Evolutionary conservation across 1,140 invertebrate genomes (phyloP).

Genomic region (Drosophila littoralis): DNA sequence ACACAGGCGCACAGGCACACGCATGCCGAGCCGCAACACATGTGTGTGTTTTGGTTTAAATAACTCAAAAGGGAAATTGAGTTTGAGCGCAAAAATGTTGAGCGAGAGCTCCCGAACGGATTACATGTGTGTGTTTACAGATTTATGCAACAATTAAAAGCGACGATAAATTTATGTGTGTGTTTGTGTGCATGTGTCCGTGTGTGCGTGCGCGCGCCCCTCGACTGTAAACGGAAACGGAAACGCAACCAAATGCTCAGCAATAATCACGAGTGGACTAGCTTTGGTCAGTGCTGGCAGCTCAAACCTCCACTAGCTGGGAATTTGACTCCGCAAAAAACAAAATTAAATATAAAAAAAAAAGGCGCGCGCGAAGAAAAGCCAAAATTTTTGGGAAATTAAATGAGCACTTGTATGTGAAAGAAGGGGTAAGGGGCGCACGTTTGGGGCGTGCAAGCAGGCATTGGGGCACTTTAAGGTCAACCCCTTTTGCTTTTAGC

Average conservation of each 20-base stretch:
- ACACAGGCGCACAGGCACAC: slow-evolving; percentile 12
- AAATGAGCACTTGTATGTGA: slow-evolving; percentile 8
- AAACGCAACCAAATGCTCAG: slow-evolving; percentile 47
- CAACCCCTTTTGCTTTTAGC: slow-evolving; percentile 32
- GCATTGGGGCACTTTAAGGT: slow-evolving; percentile 26
- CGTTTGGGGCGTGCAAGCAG: background rate
- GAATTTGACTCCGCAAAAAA: slow-evolving; percentile 9
- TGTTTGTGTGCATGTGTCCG: slow-evolving; percentile 4
- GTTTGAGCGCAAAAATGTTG: slow-evolving; percentile 67
- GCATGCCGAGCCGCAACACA: slow-evolving; percentile 18
- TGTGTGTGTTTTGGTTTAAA: slow-evolving; percentile 53
- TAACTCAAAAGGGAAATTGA: slow-evolving; percentile 77
- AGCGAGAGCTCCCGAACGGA: slow-evolving; percentile 28
- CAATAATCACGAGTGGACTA: slow-evolving; percentile 26
- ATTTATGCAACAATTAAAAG: slow-evolving; percentile 79
- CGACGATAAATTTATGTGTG: slow-evolving; percentile 21
- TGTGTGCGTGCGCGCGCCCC: slow-evolving; percentile 36
- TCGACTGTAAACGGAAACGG: slow-evolving; percentile 42
- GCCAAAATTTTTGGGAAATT: slow-evolving; percentile 20
- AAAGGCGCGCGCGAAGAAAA: slow-evolving; percentile 14
- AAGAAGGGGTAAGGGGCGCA: background rate
- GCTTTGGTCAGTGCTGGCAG: slow-evolving; percentile 28
- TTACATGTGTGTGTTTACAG: slow-evolving; percentile 43
- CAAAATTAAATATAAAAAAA: slow-evolving; percentile 15
- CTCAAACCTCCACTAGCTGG: background rate